Percentiles rank a stretch among this genome's conserved stretches.
Conservation (phyloP, 2,888 invertebrate genomes). For the Acheta domesticus region DNA sequence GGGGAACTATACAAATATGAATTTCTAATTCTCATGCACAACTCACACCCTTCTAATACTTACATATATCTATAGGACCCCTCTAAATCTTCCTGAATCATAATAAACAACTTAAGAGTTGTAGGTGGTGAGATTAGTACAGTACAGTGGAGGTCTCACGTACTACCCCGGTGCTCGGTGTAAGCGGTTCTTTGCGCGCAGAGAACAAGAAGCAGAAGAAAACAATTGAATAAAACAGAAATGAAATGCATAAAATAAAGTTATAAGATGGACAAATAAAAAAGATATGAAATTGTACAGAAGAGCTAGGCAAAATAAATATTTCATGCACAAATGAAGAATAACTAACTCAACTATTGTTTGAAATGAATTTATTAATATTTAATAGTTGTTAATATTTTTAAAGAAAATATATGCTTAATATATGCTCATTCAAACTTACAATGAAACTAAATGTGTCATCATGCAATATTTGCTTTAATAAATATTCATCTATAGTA, state of each 20-base stretch:
- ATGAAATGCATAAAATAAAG: conserved; percentile 28
- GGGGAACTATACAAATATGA: no score
- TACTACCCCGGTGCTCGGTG: conserved; percentile 35
- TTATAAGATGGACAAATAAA: conserved; percentile 23
- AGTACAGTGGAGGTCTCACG: conserved; percentile 34
- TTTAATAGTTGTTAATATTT: no score
- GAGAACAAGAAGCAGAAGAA: conserved; percentile 31
- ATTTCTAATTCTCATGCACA: not conserved
- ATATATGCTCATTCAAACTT: no score
- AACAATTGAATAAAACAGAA: conserved; percentile 36
- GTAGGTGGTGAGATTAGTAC: conserved; percentile 18
- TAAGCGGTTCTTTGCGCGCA: conserved; percentile 30
- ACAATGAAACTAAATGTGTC: no score
- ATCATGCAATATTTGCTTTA: no score
- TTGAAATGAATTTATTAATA: no score
- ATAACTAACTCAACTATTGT: no score
- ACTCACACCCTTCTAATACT: conserved; percentile 25
- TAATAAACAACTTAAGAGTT: conserved; percentile 24
- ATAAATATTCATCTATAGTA: no score
- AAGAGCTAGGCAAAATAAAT: conserved; percentile 35
- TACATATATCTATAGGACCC: conserved; percentile 27
- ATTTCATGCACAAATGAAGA: not conserved
- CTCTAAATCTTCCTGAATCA: conserved; percentile 29
- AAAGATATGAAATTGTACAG: conserved; percentile 38
- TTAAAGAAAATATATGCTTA: no score